phyloP scores from a whole-genome alignment of 2,888 invertebrate species.

The Patella depressa region DNA sequence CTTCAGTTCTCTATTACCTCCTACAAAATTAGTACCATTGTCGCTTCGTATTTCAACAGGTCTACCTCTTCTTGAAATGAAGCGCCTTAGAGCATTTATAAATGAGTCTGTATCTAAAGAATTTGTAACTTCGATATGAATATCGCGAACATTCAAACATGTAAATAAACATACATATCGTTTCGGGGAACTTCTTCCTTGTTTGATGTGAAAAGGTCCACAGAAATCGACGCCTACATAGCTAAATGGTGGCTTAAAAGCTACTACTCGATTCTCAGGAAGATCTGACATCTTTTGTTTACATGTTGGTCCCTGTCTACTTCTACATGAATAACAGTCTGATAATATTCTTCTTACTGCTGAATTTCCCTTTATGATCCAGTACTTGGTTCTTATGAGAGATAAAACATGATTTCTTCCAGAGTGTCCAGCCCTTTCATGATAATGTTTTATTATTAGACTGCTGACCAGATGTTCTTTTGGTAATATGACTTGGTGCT shows the following conservation, averaged over 20 bases:
- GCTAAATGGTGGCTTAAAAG: conserved; percentile 28
- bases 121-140: conserved; percentile 24
- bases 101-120: conserved; percentile 28
- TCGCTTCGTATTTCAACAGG: conserved; percentile 30
- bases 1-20: conserved; percentile 24
- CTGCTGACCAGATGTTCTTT: conserved; percentile 12
- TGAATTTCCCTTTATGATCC: neutral
- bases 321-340: neutral
- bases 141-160: conserved; percentile 22
- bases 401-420: neutral
- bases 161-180: conserved; percentile 31
- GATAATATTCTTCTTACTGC: neutral
- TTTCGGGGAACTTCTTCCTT: conserved; percentile 19
- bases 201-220: conserved; percentile 28
- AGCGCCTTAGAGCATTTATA: conserved; percentile 30
- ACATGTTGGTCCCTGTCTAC: neutral
- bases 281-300: conserved; percentile 26
- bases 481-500: conserved; percentile 18
- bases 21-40: conserved; percentile 30
- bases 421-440: neutral
- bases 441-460: conserved; percentile 15
- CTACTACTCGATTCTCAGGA: conserved; percentile 16
- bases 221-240: conserved; percentile 21
- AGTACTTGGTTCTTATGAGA: neutral
- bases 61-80: conserved; percentile 27